A percentile compares a stretch with the other conserved stretches of the same genome.
phyloP scores from a whole-genome alignment of 2,888 invertebrate genomes.

The Melanostoma mellinum region DNA sequence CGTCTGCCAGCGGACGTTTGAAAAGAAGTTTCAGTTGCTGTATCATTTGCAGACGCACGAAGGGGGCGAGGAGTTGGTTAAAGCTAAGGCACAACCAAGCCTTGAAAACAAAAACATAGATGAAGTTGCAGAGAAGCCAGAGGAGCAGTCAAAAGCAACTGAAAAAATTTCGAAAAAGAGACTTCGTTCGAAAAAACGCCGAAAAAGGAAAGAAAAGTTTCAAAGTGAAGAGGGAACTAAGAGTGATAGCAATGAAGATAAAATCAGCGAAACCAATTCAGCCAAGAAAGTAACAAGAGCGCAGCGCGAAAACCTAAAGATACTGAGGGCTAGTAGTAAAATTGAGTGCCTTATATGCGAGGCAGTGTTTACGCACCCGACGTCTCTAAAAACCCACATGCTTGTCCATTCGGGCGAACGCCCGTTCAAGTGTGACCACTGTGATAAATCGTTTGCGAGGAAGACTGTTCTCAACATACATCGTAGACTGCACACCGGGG shows the following conservation, averaged over 20 bases:
- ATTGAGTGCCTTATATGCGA: conserved; percentile 70
- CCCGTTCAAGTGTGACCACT: conserved; percentile 69
- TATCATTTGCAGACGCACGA: conserved; percentile 73
- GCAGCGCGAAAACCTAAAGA: conserved; percentile 60
- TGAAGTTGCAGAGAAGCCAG: not conserved
- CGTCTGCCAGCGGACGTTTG: conserved; percentile 68
- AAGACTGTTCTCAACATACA: conserved; percentile 71
- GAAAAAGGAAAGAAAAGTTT: conserved; percentile 39
- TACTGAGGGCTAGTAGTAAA: conserved; percentile 53
- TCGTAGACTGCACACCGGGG: conserved; percentile 67
- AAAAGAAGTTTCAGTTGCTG: conserved; percentile 71
- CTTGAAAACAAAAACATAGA: not conserved
- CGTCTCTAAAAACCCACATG: conserved; percentile 70
- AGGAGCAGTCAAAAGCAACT: not conserved
- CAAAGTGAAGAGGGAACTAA: not conserved
- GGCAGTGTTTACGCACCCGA: conserved; percentile 64
- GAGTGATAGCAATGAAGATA: conserved; percentile 22
- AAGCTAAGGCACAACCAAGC: conserved; percentile 52
- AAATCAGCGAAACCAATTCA: conserved; percentile 1
- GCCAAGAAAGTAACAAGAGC: conserved; percentile 21
- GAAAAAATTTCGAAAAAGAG: conserved; percentile 36
- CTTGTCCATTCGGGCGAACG: conserved; percentile 72
- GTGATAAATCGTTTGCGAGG: conserved; percentile 70
- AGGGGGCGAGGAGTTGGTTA: conserved; percentile 57
- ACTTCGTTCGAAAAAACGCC: conserved; percentile 21